Conservation (phyloP, 2,888 invertebrate genomes). For the Coleophora flavipennella region DNA sequence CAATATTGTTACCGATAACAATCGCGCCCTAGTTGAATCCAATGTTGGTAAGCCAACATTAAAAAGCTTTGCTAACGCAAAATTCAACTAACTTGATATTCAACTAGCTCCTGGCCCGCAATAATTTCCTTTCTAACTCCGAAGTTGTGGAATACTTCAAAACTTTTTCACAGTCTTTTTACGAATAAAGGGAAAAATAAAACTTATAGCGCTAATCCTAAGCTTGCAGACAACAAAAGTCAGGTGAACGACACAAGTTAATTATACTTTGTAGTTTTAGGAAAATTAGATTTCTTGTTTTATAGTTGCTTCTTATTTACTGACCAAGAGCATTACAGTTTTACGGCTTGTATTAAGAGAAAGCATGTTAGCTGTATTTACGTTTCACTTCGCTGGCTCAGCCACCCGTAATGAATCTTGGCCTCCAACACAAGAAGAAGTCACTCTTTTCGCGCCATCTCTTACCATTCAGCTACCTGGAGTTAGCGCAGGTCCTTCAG, state of each 20-base stretch:
- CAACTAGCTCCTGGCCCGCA: conserved; percentile 43
- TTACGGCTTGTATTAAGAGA: too few relatives aligned
- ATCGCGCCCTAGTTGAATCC: too few relatives aligned
- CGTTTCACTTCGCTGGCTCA: too few relatives aligned
- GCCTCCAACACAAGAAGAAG: too few relatives aligned
- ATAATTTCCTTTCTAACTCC: conserved; percentile 57
- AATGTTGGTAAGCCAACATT: too few relatives aligned
- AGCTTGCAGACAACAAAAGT: conserved; percentile 24
- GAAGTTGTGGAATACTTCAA: conserved; percentile 43
- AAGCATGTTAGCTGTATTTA: too few relatives aligned
- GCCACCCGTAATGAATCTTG: too few relatives aligned
- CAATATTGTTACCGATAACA: too few relatives aligned
- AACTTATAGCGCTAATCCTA: conserved; percentile 34
- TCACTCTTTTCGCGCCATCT: too few relatives aligned
- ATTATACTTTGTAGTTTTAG: conserved; percentile 11
- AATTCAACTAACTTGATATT: conserved; percentile 40
- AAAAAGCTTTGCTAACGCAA: conserved; percentile 25
- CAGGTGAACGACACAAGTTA: conserved; percentile 21
- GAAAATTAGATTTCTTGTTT: background rate
- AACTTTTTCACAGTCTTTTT: conserved; percentile 44
- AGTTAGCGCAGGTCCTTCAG: too few relatives aligned
- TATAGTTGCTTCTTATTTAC: background rate
- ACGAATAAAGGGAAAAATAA: conserved; percentile 41
- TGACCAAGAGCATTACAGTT: too few relatives aligned
- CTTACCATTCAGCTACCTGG: too few relatives aligned